Percentiles rank a stretch among this genome's conserved stretches.
phyloP scores from a whole-genome alignment of 2,888 invertebrate species.

The Elegia similella region DNA sequence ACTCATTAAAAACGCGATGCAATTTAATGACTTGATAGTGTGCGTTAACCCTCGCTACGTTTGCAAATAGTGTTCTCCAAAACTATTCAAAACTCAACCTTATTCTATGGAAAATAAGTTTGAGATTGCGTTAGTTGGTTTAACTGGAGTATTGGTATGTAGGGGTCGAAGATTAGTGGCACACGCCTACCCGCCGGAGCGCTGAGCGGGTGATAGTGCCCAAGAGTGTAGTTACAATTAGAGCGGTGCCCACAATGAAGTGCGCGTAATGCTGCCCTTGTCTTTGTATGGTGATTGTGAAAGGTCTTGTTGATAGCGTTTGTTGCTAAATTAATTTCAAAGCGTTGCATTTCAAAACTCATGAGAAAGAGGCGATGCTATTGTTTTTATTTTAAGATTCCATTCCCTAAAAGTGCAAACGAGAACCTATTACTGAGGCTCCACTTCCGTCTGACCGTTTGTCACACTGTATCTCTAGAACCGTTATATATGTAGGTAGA shows the following conservation, averaged over 20 bases:
- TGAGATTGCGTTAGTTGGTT: conserved; percentile 37
- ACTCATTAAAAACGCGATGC: conserved; percentile 82
- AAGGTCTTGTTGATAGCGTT: conserved; percentile 43
- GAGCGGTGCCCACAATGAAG: conserved; percentile 81
- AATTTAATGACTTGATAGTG: conserved; percentile 82
- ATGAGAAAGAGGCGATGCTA: no score
- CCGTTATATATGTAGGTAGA: no score
- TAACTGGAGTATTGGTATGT: conserved; percentile 66
- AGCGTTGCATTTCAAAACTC: no score
- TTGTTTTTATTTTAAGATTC: no score
- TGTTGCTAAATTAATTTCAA: conserved; percentile 15
- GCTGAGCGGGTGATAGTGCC: conserved; percentile 80
- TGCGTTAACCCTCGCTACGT: conserved; percentile 80
- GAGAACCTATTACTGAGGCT: no score
- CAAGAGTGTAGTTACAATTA: conserved; percentile 82
- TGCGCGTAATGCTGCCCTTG: conserved; percentile 78
- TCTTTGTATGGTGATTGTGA: conserved; percentile 80
- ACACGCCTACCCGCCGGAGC: conserved; percentile 77
- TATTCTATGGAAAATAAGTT: conserved; percentile 38
- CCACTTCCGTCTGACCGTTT: no score
- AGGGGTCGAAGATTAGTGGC: conserved; percentile 81
- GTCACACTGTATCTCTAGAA: no score
- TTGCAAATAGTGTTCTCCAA: conserved; percentile 61
- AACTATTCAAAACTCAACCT: conserved; percentile 38
- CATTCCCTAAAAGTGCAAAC: no score